Conservation (phyloP, 1,140 invertebrate genomes). For the Copidosoma floridanum region DNA sequence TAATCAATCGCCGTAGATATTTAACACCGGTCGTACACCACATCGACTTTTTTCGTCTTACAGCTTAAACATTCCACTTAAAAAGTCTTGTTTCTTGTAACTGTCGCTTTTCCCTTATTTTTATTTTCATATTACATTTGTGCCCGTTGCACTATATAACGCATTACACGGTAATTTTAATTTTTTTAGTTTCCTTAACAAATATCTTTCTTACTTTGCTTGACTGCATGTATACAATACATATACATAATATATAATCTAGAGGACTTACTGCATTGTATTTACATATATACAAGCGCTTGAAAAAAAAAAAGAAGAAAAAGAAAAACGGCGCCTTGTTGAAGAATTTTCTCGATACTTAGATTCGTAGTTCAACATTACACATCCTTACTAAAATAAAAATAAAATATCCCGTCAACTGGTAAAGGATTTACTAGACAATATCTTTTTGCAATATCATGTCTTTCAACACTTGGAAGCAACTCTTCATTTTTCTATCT, state of each 20-base stretch:
- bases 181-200: constrained; percentile 39
- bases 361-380: constrained; percentile 11
- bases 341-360: constrained; percentile 24
- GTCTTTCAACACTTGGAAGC: too few species aligned
- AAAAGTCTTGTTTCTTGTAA: constrained; percentile 20
- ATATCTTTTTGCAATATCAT: too few species aligned
- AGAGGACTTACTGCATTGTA: constrained; percentile 48
- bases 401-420: too few species aligned
- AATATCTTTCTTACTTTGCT: constrained; percentile 38
- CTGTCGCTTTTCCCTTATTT: constrained; percentile 11
- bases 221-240: constrained; percentile 50
- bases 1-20: constrained; percentile 28
- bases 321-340: constrained; percentile 19
- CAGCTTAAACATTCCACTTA: background rate
- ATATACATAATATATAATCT: constrained; percentile 47
- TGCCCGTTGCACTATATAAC: constrained; percentile 51
- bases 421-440: too few species aligned
- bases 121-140: constrained; percentile 53
- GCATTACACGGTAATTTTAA: constrained; percentile 35
- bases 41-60: constrained; percentile 5
- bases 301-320: constrained; percentile 25
- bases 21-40: constrained; percentile 18
- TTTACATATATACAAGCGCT: constrained; percentile 55
- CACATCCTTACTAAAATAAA: too few species aligned
- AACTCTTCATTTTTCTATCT: too few species aligned